Base-by-base conservation (phyloP, 2,113 vertebrate genomes). In the Carassius gibelio region DNA sequence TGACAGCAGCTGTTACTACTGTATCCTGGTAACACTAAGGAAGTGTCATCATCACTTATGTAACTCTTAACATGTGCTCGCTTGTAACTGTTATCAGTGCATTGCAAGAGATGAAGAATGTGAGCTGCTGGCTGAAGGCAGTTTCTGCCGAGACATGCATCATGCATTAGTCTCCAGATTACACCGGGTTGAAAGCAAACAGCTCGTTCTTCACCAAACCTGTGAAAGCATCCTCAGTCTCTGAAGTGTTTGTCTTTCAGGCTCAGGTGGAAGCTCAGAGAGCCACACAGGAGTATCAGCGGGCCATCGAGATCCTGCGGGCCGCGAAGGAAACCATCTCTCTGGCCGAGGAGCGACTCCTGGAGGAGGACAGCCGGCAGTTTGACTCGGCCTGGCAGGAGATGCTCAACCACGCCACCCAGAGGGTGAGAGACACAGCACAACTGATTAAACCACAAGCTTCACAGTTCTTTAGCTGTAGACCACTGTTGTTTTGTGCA, bases 351-450 rank as follows among this genome's bases (percentile, higher is more conserved):
- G 96, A 98, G 94, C 92, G 97, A 91, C 93, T 99, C 0, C 92
- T 98, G 85, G 97, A 99, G 90, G 97, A 98, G 87, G 97, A 99
- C 91, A 97, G 96, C 36, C 94, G 97, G 3, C 98, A 99, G 93
- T 99, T 99, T 38, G 97, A 99, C 93, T 99, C 98, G 0, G 97
- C 98, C 86, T 99, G 98, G 98, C 98, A 99, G 86, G 98, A 99
- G 93, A 99, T 99, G 98, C 97, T 99, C 91, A 99, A 99, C 90
- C 98, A 99, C 0, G 97, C 98, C 72, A 99, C 97, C 3, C 96
- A 99, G 91, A 94, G 97, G 95, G 98, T 99, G 92, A 64, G 91
- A 77, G 1, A 36, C 26, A 52, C 74, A 26, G 52, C 23, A 30
- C 8, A 68, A 36, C 66, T 36, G 0, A 36, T 0, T 19, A 57